Conservation (phyloP, 1,140 invertebrate genomes). For the Leptinotarsa defecta region DNA sequence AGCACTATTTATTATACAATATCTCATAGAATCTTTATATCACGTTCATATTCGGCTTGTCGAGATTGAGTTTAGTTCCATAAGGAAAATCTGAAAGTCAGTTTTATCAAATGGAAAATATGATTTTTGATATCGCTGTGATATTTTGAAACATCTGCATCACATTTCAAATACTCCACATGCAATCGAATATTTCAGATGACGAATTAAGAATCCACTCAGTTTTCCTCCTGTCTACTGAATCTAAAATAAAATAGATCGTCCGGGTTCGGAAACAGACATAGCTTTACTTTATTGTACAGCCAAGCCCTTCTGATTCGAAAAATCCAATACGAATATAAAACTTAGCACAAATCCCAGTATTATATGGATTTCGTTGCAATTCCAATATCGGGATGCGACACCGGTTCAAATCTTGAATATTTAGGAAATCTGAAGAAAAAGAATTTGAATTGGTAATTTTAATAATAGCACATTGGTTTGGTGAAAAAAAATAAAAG, state of each 20-base stretch:
- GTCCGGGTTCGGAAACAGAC: constrained; percentile 24
- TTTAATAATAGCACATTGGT: neutral
- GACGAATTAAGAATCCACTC: neutral
- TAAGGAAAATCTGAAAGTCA: too few species aligned
- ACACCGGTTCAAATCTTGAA: neutral
- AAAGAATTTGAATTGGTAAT: neutral
- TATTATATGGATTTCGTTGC: constrained; percentile 29
- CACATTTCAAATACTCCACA: too few species aligned
- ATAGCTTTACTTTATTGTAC: constrained; percentile 39
- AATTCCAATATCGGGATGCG: constrained; percentile 21
- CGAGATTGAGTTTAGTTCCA: too few species aligned
- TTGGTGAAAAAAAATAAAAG: too few species aligned
- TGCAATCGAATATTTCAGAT: neutral
- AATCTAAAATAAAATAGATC: neutral
- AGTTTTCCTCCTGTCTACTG: neutral
- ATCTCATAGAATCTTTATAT: too few species aligned
- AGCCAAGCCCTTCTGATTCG: constrained; percentile 31
- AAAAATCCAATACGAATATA: constrained; percentile 29
- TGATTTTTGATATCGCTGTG: too few species aligned
- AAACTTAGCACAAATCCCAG: constrained; percentile 35
- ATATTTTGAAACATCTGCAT: too few species aligned
- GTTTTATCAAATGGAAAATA: too few species aligned
- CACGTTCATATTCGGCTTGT: too few species aligned
- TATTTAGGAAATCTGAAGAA: neutral
- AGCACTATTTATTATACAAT: too few species aligned